Conservation (phyloP, 2,888 invertebrate species). For the Drosophila nr. perissopoda region DNA sequence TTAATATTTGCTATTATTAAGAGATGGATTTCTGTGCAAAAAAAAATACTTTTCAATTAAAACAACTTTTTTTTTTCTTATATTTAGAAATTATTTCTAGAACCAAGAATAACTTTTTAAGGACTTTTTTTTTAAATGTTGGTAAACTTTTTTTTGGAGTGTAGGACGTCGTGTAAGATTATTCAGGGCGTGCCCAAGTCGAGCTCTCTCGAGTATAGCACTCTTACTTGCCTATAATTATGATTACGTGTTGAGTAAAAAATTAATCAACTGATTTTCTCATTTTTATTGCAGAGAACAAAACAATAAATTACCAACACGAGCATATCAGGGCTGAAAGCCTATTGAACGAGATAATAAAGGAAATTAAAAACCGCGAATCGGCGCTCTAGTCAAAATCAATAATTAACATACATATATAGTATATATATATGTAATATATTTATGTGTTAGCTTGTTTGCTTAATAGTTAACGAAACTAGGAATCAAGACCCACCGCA, state of each 20-base stretch:
- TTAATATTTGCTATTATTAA: background rate
- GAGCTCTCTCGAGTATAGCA: background rate
- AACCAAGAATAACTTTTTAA: background rate
- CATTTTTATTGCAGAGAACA: constrained; percentile 56
- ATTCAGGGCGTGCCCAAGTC: background rate
- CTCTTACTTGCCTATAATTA: background rate
- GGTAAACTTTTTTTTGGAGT: background rate
- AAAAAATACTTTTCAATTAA: background rate
- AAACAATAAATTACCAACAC: constrained; percentile 38
- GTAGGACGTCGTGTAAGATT: background rate
- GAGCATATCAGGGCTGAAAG: constrained; percentile 64
- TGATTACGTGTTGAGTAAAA: background rate
- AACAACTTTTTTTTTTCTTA: background rate
- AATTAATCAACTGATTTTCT: constrained; percentile 13
- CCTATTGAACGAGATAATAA: constrained; percentile 26
- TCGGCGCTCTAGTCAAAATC: constrained; percentile 46
- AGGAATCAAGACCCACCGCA: constrained; percentile 31
- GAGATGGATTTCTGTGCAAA: background rate
- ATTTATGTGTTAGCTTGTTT: background rate
- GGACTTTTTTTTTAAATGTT: background rate
- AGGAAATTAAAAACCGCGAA: constrained; percentile 21
- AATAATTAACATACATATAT: constrained; percentile 17
- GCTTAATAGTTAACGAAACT: background rate
- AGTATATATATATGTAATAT: constrained; percentile 3
- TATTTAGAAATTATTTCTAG: background rate